Evolutionary conservation across 2,113 vertebrate species (phyloP).

Genomic region (Ictalurus punctatus): DNA sequence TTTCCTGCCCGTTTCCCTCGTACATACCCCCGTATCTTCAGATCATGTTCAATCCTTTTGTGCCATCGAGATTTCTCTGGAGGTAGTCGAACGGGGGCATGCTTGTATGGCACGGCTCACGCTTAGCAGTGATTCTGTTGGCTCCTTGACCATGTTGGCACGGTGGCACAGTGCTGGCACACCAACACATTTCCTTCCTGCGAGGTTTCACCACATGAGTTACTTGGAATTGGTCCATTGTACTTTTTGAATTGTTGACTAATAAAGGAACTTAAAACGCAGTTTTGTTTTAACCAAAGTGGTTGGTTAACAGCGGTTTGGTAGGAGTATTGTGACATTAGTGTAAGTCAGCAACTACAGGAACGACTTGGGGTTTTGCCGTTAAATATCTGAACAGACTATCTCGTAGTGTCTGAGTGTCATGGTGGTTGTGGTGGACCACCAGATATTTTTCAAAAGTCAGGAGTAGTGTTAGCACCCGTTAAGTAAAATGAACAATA

Average conservation of each 20-base stretch:
- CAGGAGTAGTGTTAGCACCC: neutral
- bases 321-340: neutral
- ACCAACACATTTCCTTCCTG: neutral
- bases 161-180: neutral
- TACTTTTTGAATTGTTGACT: constrained; percentile 2
- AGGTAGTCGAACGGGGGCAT: constrained; percentile 22
- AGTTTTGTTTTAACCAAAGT: neutral
- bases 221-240: neutral
- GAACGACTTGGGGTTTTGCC: neutral
- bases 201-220: neutral
- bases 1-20: neutral
- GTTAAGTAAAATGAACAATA: neutral
- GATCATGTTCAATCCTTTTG: neutral
- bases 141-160: constrained; percentile 47
- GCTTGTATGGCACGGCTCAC: constrained; percentile 44
- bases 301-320: neutral
- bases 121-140: constrained; percentile 49
- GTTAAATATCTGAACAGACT: neutral
- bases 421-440: neutral
- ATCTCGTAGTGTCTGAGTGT: neutral
- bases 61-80: constrained; percentile 29
- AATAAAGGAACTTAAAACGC: neutral
- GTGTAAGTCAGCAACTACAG: neutral
- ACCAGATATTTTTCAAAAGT: neutral
- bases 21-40: constrained; percentile 8